A percentile compares a stretch with the other conserved stretches of the same genome.
Conservation (phyloP, 1,140 invertebrate species). For the Pseudobourletiella spinata region DNA sequence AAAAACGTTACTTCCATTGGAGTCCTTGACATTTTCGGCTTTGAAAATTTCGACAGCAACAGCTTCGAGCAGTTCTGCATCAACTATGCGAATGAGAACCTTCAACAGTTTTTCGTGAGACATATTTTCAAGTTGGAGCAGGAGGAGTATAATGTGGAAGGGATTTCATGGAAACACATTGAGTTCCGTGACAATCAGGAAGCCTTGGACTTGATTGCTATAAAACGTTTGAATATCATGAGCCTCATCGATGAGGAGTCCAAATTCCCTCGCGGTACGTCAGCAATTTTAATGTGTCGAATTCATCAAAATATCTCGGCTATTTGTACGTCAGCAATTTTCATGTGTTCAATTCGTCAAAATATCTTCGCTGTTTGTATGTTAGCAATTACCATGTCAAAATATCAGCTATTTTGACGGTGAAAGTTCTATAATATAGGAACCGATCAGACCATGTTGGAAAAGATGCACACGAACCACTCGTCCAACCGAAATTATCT, state of each 20-base stretch:
- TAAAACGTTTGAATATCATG: conserved; percentile 98
- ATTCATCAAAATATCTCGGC: too few relatives aligned
- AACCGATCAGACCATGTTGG: conserved; percentile 92
- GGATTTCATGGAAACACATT: conserved; percentile 97
- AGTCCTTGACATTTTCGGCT: conserved; percentile 97
- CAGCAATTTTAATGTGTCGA: too few relatives aligned
- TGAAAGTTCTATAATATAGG: too few relatives aligned
- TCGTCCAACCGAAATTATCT: conserved; percentile 85
- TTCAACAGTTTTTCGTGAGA: conserved; percentile 98
- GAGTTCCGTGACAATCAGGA: conserved; percentile 99
- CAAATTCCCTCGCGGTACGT: conserved; percentile 86
- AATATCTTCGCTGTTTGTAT: too few relatives aligned
- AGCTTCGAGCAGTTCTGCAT: conserved; percentile 99
- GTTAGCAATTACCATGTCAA: too few relatives aligned
- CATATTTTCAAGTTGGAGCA: conserved; percentile 99
- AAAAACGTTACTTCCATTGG: conserved; percentile 79
- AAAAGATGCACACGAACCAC: conserved; percentile 93
- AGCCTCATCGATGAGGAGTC: conserved; percentile 98
- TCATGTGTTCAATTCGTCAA: too few relatives aligned
- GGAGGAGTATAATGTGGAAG: conserved; percentile 96
- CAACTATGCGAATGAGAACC: conserved; percentile 98
- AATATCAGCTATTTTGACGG: too few relatives aligned
- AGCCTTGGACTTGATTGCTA: conserved; percentile 91
- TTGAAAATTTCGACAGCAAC: conserved; percentile 96
- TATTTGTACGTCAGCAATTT: too few relatives aligned